Evolutionary conservation across 2,113 vertebrate genomes (phyloP).

Genomic region (Columbina picui): DNA sequence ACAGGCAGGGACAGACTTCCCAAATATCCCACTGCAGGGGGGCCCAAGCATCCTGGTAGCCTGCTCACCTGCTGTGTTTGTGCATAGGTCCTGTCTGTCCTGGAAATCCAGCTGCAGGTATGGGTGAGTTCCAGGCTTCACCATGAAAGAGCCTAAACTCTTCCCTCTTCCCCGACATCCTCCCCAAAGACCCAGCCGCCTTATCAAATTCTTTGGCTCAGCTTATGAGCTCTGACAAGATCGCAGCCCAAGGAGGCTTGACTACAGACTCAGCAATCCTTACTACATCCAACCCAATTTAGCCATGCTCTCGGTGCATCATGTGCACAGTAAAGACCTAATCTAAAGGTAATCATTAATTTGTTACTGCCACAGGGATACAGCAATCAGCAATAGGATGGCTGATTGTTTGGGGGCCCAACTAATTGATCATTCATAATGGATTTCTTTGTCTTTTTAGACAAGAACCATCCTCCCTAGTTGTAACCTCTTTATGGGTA

Average conservation of each 20-base stretch:
- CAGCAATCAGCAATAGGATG: not conserved
- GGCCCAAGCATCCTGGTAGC: not conserved
- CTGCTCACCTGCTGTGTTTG: no score
- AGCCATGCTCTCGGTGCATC: not conserved
- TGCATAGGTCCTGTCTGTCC: not conserved
- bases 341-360: constrained; percentile 61
- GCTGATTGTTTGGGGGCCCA: constrained; percentile 7
- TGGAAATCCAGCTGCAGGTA: not conserved
- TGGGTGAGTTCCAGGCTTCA: fast-evolving
- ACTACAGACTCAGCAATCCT: constrained; percentile 66
- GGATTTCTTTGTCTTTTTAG: not conserved
- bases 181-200: constrained; percentile 1
- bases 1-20: not conserved
- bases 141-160: not conserved
- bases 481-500: not conserved
- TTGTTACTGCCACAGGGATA: not conserved
- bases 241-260: constrained; percentile 57
- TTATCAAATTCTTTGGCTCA: constrained; percentile 47
- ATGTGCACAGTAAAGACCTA: not conserved
- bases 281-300: constrained; percentile 52
- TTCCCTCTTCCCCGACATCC: not conserved
- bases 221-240: constrained; percentile 65
- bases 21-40: not conserved
- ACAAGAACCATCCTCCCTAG: not conserved
- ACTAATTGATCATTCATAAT: not conserved